A percentile compares a stretch with the other conserved stretches of the same genome.
Evolutionary conservation across 2,113 vertebrate species (phyloP).

Genomic region (Chauna torquata): DNA sequence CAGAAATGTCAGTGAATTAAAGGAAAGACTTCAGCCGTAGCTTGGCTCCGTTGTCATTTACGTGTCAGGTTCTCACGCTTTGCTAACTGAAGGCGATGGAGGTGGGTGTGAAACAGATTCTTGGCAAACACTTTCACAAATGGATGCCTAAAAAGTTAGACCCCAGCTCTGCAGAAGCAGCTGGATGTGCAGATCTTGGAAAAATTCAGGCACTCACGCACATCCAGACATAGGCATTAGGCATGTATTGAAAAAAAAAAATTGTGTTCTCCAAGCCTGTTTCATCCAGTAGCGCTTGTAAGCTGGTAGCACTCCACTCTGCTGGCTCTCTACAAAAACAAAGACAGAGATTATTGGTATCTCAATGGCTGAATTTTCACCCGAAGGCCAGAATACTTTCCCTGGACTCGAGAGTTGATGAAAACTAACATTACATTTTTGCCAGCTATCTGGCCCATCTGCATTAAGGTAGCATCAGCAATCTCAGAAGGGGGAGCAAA

Average conservation of each 20-base stretch:
- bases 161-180: not conserved
- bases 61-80: conserved; percentile 53
- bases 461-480: not conserved
- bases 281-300: not conserved
- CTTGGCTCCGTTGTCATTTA: conserved; percentile 56
- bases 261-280: not conserved
- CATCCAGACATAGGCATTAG: not conserved
- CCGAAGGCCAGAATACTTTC: not conserved
- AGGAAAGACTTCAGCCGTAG: not conserved
- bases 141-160: not conserved
- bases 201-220: not conserved
- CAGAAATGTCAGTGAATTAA: conserved; percentile 64
- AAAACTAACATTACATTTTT: not conserved
- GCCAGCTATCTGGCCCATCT: not conserved
- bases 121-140: conserved; percentile 2
- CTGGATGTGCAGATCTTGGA: not conserved
- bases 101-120: conserved; percentile 40
- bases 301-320: fast-evolving
- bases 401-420: not conserved
- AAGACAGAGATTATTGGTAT: not conserved
- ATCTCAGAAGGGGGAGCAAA: not conserved
- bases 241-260: not conserved
- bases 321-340: not conserved
- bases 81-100: conserved; percentile 14
- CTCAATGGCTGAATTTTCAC: not conserved